These are phyloP conservation scores for Heliconius ismenius DNA, from an alignment of 2,888 invertebrate genomes.

Conservation along the genomic window DNA sequence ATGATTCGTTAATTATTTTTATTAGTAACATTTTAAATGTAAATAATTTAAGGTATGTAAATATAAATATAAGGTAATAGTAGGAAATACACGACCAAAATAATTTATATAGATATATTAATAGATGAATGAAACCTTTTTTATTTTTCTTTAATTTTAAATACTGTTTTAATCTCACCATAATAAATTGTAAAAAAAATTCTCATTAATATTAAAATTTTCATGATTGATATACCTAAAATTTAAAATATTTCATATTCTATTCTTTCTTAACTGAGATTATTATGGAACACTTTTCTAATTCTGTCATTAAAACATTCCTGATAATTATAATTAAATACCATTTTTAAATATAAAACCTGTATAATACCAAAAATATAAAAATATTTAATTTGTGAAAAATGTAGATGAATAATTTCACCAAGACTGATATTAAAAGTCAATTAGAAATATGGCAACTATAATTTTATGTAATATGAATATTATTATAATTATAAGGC, in stretches of 20 bases:
- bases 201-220: not conserved
- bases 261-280: not conserved
- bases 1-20: constrained; percentile 13
- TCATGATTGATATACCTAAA: not conserved
- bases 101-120: constrained; percentile 37
- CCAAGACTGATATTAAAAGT: constrained; percentile 65
- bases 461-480: constrained; percentile 28
- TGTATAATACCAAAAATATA: constrained; percentile 26
- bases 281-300: not conserved
- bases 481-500: constrained; percentile 15
- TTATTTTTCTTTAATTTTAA: not conserved
- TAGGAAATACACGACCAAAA: constrained; percentile 38
- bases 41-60: constrained; percentile 41
- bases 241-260: not conserved
- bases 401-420: constrained; percentile 37
- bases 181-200: not conserved
- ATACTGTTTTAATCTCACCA: not conserved
- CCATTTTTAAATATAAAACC: not conserved
- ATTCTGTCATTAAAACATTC: constrained; percentile 36
- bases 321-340: constrained; percentile 29
- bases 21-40: constrained; percentile 34
- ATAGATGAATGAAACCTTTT: not conserved
- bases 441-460: constrained; percentile 52
- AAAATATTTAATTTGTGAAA: constrained; percentile 10
- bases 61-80: constrained; percentile 20